Evolutionary conservation across 2,113 vertebrate species (phyloP).

Genomic region (Istiophorus platypterus): DNA sequence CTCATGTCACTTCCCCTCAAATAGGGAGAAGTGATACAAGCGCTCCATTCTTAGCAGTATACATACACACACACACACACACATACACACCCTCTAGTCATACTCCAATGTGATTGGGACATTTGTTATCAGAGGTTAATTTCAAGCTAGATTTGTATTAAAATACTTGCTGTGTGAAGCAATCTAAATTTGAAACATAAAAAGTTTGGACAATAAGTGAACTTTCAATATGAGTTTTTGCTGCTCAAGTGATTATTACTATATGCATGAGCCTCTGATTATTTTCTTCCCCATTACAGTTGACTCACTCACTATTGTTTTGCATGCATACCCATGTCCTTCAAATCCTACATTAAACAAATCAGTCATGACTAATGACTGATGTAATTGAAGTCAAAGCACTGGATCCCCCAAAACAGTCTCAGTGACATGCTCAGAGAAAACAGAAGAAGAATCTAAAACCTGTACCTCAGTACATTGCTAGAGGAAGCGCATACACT

Average conservation of each 20-base stretch:
- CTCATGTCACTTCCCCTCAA: conserved; percentile 82
- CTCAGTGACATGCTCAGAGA: conserved; percentile 40
- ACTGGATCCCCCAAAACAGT: conserved; percentile 32
- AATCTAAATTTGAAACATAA: conserved; percentile 25
- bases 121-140: conserved; percentile 10
- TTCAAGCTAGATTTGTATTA: conserved; percentile 18
- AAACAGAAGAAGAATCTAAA: conserved; percentile 33
- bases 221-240: conserved; percentile 3
- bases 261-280: conserved; percentile 1
- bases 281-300: conserved; percentile 6
- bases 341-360: conserved; percentile 38
- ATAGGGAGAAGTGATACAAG: conserved; percentile 78
- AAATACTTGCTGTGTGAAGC: background rate
- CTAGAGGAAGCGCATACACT: conserved; percentile 14
- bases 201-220: background rate
- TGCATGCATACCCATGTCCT: background rate
- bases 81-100: background rate
- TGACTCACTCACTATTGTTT: conserved; percentile 20
- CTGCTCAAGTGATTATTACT: background rate
- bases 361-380: conserved; percentile 46
- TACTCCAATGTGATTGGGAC: conserved; percentile 19
- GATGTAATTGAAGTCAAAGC: conserved; percentile 56
- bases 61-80: conserved; percentile 29
- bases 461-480: conserved; percentile 7
- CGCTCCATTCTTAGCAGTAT: conserved; percentile 58